Conservation (phyloP, 2,113 vertebrate species). For the Collichthys lucidus region DNA sequence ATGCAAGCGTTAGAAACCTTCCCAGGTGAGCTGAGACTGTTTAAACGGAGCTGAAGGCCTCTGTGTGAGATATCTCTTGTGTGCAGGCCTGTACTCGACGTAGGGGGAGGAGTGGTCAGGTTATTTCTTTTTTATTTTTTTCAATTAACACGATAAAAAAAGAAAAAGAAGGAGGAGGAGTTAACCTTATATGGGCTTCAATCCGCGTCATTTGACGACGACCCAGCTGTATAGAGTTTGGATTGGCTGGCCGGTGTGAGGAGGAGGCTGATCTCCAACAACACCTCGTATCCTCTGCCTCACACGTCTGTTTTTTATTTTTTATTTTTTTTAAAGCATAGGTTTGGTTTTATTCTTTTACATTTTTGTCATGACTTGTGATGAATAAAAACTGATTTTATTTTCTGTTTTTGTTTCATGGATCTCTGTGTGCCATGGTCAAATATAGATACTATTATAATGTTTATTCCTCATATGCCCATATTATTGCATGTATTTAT, state of each 20-base stretch:
- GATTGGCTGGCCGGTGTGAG: conserved; percentile 4
- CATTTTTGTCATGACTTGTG: background rate
- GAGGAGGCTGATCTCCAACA: background rate
- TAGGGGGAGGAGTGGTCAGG: background rate
- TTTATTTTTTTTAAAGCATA: background rate
- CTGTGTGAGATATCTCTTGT: too few species aligned
- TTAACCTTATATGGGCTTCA: background rate
- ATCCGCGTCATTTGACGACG: background rate
- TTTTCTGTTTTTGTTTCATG: background rate
- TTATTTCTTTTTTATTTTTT: background rate
- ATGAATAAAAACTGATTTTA: background rate
- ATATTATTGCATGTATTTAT: background rate
- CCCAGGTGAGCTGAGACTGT: background rate
- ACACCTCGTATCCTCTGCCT: too few species aligned
- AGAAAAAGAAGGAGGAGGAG: background rate
- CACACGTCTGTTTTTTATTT: too few species aligned
- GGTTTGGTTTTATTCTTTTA: background rate
- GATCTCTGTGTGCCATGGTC: background rate
- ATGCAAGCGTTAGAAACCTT: too few species aligned
- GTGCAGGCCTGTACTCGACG: background rate
- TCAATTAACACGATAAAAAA: background rate
- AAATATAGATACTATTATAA: too few species aligned
- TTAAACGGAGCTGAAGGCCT: background rate
- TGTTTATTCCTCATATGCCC: background rate
- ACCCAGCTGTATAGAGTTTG: background rate